Percentiles rank a stretch among this genome's conserved stretches.
These are phyloP conservation scores for Nipponacmea schrenckii DNA, from an alignment of 2,888 invertebrate species.

Conservation along the genomic window DNA sequence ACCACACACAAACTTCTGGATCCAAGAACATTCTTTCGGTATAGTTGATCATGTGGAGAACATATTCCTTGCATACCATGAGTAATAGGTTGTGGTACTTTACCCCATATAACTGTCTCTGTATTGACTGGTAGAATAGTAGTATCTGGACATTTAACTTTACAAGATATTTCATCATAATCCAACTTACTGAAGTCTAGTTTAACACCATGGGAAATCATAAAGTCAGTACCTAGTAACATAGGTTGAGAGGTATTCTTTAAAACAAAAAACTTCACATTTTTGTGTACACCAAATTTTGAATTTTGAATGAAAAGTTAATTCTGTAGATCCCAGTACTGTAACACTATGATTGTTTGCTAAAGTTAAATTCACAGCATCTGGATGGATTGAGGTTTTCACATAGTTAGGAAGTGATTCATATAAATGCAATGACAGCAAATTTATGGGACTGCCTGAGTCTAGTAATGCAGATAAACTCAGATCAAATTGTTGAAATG, in stretches of 20 bases:
- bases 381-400: neutral
- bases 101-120: neutral
- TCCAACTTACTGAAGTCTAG: neutral
- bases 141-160: neutral
- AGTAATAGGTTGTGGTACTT: neutral
- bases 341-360: neutral
- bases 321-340: neutral
- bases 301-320: neutral
- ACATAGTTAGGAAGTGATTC: neutral
- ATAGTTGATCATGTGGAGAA: neutral
- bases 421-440: neutral
- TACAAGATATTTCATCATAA: neutral
- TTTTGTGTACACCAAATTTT: neutral
- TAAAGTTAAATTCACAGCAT: neutral
- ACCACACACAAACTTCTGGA: neutral
- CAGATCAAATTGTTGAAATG: neutral
- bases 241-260: neutral
- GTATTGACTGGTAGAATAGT: neutral
- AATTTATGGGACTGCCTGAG: neutral
- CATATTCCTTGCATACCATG: neutral
- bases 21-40: constrained; percentile 1
- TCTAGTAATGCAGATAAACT: neutral
- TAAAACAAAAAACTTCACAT: neutral
- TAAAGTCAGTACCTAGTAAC: neutral
- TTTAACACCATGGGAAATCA: neutral